Base-by-base conservation (phyloP, 2,113 vertebrate genomes). In the Oryctolagus cuniculus region DNA sequence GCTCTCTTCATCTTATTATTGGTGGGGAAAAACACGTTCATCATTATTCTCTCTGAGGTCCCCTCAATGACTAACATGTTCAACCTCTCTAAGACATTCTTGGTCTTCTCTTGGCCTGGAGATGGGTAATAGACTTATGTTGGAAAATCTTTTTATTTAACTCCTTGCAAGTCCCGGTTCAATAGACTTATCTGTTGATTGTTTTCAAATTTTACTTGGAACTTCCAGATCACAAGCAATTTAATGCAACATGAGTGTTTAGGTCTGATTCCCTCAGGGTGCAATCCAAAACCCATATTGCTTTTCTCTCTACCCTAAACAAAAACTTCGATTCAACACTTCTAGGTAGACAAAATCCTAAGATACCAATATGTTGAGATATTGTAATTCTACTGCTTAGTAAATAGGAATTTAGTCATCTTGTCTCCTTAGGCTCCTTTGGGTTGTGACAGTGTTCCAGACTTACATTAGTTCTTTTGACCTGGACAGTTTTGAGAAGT, bases 281-380 rank as follows among this genome's bases (percentile, higher is more conserved):
- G 17, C 51, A 38, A 73, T 63, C 87, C 58, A 78, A 93, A 90
- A 55, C 36, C 3, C 6, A 1, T 63, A 38, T 70, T 77, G 29
- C 24, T 81, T 77, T 72, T 86, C 6, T 83, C 12, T 92, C 91
- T 96, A 92, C 29, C 55, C 7, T 16, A 24, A 75, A n/a, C 31
- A 31, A 21, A 90, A 93, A 58, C 5, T 73, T 66, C 63, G 31
- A 85, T 67, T 81, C 55, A 86, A 19, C 44, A 58, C 31, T 10
- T 82, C 10, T 53, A 38, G 34, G 3, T 85, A 78, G 51, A 66
- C 9, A 75, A 67, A 91, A 77, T 49, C 34, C 38, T 85, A 89
- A 55, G 19, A 3, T 58, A 27, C 10, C 66, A 36, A 51, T 0
- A 70, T 72, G 67, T 51, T 77, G 70, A 74, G 31, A 49, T 53